These are phyloP conservation scores for Drosophila mimica DNA, from an alignment of 2,888 invertebrate species.

Conservation along the genomic window DNA sequence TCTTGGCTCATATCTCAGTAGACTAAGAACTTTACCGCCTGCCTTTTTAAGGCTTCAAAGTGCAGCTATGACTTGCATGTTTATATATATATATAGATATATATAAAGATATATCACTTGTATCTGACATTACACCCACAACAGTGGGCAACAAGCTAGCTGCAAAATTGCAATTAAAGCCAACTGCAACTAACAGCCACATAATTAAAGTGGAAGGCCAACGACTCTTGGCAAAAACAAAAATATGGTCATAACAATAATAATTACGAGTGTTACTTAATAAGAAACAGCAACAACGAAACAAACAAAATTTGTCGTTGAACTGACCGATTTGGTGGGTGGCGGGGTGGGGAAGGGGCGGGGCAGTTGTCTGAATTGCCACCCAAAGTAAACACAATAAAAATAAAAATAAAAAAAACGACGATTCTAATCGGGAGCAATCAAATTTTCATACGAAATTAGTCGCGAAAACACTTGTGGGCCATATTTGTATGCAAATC, in stretches of 20 bases:
- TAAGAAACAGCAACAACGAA: conserved; percentile 18
- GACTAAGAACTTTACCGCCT: conserved; percentile 31
- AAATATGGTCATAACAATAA: conserved; percentile 28
- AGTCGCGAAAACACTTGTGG: conserved; percentile 74
- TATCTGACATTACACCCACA: conserved; percentile 43
- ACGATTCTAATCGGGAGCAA: conserved; percentile 78
- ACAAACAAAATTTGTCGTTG: conserved; percentile 4
- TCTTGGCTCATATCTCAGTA: conserved; percentile 22
- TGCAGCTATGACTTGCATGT: not conserved
- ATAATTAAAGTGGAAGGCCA: conserved; percentile 57
- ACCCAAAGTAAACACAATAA: not conserved
- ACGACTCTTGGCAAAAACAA: conserved; percentile 33
- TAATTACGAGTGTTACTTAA: conserved; percentile 64
- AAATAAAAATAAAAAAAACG: conserved; percentile 33
- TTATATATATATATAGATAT: not conserved
- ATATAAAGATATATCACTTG: not conserved
- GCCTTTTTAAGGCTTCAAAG: conserved; percentile 1
- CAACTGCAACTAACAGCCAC: conserved; percentile 48
- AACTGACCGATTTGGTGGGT: conserved; percentile 5
- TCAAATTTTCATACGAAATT: conserved; percentile 80
- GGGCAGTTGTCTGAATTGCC: conserved; percentile 10
- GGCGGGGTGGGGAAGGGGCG: not conserved
- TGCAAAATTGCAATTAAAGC: conserved; percentile 57
- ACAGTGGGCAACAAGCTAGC: conserved; percentile 26
- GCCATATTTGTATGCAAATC: conserved; percentile 77